These are phyloP conservation scores for Corvus moneduloides DNA, from an alignment of 2,113 vertebrate species.

Conservation along the genomic window DNA sequence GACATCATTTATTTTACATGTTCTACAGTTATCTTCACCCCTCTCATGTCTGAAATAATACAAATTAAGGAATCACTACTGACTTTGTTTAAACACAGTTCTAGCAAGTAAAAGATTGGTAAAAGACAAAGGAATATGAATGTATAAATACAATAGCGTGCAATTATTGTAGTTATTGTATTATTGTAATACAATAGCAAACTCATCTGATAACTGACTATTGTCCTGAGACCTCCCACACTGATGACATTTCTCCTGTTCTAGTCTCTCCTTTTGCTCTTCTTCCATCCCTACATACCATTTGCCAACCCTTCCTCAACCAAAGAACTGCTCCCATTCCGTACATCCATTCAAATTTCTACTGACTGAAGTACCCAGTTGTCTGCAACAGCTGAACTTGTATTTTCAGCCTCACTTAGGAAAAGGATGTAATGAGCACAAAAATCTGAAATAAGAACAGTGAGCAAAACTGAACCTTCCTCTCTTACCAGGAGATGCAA, in stretches of 20 bases:
- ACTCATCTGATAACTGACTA: background rate
- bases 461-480: background rate
- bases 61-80: background rate
- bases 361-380: background rate
- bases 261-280: background rate
- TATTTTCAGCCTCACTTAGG: background rate
- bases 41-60: background rate
- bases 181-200: background rate
- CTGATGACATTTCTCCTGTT: background rate
- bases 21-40: background rate
- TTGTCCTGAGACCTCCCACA: background rate
- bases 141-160: background rate
- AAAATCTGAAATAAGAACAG: background rate
- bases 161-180: background rate
- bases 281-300: background rate
- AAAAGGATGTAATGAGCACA: background rate
- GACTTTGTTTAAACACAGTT: background rate
- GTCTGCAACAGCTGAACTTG: background rate
- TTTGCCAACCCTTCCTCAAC: background rate
- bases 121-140: background rate
- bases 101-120: background rate
- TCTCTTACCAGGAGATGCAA: background rate
- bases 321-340: background rate
- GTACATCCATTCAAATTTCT: background rate
- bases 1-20: background rate